phyloP scores from a whole-genome alignment of 2,797 vertebrate species.

The Spea hammondii region DNA sequence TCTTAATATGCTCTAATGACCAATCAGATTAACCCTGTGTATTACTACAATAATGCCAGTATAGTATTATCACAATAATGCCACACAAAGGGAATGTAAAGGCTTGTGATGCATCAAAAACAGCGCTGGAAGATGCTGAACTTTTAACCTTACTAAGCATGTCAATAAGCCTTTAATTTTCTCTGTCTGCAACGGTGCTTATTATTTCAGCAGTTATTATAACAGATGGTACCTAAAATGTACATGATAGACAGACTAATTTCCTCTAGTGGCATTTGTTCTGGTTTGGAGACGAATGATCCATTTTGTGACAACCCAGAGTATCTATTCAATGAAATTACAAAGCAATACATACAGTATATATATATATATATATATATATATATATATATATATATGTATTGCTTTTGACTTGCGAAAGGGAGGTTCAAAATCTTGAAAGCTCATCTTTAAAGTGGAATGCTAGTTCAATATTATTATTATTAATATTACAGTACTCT shows the following conservation, averaged over 20 bases:
- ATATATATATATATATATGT: too few relatives aligned
- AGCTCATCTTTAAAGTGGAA: too few relatives aligned
- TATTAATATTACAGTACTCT: too few relatives aligned
- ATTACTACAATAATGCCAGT: too few relatives aligned
- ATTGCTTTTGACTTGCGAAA: too few relatives aligned
- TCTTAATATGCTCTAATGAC: neutral
- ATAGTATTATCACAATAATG: too few relatives aligned
- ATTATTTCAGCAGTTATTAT: conserved; percentile 14
- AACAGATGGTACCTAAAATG: conserved; percentile 33
- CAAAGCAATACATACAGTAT: too few relatives aligned
- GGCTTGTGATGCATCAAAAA: too few relatives aligned
- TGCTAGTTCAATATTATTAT: too few relatives aligned
- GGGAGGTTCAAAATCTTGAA: too few relatives aligned
- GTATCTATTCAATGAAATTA: neutral
- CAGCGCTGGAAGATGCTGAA: conserved; percentile 28
- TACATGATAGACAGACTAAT: conserved; percentile 10
- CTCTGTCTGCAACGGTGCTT: conserved; percentile 17
- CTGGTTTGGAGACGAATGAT: neutral
- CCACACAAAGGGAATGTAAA: too few relatives aligned
- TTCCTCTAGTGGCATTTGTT: conserved; percentile 25
- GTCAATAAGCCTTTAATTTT: conserved; percentile 12
- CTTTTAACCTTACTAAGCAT: conserved; percentile 15
- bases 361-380: too few relatives aligned
- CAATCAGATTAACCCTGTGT: neutral
- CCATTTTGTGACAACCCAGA: neutral